These are phyloP conservation scores for Lethrus apterus DNA, from an alignment of 1,140 invertebrate species.

Conservation along the genomic window DNA sequence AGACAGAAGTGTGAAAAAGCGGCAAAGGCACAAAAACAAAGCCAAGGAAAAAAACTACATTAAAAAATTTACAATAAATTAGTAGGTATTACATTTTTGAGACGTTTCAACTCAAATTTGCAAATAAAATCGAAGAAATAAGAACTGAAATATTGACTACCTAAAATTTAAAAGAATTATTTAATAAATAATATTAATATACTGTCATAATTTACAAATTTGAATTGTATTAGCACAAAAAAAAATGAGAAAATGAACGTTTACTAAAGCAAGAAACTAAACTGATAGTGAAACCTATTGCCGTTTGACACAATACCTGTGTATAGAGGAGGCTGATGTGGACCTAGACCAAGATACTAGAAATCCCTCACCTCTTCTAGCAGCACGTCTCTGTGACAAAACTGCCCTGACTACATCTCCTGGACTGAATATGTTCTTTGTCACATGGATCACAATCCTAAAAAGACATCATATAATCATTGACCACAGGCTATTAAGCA, in stretches of 20 bases:
- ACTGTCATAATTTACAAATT: not conserved
- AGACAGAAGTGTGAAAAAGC: too few relatives aligned
- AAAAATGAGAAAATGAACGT: not conserved
- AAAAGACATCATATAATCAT: conserved; percentile 12
- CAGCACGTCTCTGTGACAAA: conserved; percentile 41
- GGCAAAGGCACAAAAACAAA: too few relatives aligned
- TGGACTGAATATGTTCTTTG: conserved; percentile 46
- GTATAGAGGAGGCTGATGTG: conserved; percentile 55
- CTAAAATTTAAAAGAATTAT: not conserved
- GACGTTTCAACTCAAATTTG: too few relatives aligned
- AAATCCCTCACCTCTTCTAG: conserved; percentile 52
- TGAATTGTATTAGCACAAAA: conserved; percentile 6
- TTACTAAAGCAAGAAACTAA: not conserved
- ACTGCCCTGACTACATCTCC: conserved; percentile 49
- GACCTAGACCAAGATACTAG: conserved; percentile 58
- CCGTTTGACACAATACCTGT: conserved; percentile 44
- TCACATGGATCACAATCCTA: conserved; percentile 44
- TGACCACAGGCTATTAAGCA: not conserved
- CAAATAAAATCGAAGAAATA: not conserved
- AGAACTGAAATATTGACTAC: not conserved
- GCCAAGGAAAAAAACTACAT: too few relatives aligned
- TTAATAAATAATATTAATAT: conserved; percentile 8
- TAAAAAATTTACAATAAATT: too few relatives aligned
- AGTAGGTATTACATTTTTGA: too few relatives aligned
- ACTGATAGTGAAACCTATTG: conserved; percentile 6